Conservation (phyloP, 2,797 vertebrate species). For the Propithecus perrieri region DNA sequence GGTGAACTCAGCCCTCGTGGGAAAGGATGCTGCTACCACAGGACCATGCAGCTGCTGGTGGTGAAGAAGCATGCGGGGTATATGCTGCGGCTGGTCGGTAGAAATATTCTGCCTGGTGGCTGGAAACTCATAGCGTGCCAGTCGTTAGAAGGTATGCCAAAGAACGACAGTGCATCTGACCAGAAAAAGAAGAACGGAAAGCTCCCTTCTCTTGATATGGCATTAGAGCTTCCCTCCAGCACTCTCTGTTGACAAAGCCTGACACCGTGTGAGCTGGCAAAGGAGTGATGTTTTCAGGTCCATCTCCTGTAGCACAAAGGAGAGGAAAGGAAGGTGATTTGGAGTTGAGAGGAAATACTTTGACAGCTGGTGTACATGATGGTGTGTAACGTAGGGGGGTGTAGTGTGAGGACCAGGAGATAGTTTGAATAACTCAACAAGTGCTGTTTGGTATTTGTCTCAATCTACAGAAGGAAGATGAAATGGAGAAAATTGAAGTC, state of each 20-base stretch:
- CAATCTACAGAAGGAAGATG: neutral
- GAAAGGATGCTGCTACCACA: neutral
- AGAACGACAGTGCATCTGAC: neutral
- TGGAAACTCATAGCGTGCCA: neutral
- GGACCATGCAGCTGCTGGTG: accelerated
- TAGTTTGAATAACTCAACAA: neutral
- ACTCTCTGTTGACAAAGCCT: neutral
- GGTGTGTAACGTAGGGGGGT: neutral
- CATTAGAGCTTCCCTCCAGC: neutral
- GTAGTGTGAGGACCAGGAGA: neutral
- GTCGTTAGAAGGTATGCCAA: neutral
- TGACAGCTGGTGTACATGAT: accelerated
- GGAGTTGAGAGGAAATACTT: neutral
- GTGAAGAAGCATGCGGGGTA: neutral
- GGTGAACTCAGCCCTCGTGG: neutral
- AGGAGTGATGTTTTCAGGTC: neutral
- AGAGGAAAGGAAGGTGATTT: neutral
- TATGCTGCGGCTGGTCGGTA: neutral
- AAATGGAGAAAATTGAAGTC: neutral
- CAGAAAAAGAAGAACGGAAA: neutral
- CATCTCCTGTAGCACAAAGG: neutral
- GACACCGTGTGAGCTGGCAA: neutral
- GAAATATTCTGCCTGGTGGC: neutral
- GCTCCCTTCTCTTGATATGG: neutral
- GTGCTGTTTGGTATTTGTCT: neutral